These are phyloP conservation scores for Halcyon leucocephala DNA, from an alignment of 2,797 vertebrate species.

Conservation along the genomic window DNA sequence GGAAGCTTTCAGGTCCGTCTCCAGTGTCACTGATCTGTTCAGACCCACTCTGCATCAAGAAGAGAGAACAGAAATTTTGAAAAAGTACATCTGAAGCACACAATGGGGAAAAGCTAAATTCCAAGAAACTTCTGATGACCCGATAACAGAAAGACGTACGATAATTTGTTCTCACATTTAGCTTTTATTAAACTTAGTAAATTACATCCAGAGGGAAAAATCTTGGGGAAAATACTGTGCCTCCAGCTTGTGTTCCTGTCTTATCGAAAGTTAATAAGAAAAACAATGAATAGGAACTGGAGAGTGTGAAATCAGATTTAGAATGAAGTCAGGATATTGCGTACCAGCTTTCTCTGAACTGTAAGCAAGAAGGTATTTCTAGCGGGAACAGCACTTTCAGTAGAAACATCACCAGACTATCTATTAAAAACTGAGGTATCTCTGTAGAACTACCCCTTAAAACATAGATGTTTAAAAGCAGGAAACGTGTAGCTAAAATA, in stretches of 20 bases:
- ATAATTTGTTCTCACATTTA: constrained; percentile 2
- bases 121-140: background rate
- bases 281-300: constrained; percentile 6
- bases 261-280: constrained; percentile 31
- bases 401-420: background rate
- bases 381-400: background rate
- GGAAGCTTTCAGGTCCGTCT: background rate
- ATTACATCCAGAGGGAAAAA: constrained; percentile 9
- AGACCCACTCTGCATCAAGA: background rate
- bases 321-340: background rate
- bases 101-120: constrained; percentile 1
- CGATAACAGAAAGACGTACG: background rate
- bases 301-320: constrained; percentile 23
- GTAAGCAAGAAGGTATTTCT: background rate
- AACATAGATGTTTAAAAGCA: background rate
- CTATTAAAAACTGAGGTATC: background rate
- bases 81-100: background rate
- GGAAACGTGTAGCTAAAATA: background rate
- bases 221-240: background rate
- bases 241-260: background rate
- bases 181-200: constrained; percentile 30
- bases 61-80: background rate
- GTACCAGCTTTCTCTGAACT: background rate
- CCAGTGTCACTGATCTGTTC: background rate
- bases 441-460: background rate